phyloP scores from a whole-genome alignment of 2,888 invertebrate species.

The Habrosyne pyritoides region DNA sequence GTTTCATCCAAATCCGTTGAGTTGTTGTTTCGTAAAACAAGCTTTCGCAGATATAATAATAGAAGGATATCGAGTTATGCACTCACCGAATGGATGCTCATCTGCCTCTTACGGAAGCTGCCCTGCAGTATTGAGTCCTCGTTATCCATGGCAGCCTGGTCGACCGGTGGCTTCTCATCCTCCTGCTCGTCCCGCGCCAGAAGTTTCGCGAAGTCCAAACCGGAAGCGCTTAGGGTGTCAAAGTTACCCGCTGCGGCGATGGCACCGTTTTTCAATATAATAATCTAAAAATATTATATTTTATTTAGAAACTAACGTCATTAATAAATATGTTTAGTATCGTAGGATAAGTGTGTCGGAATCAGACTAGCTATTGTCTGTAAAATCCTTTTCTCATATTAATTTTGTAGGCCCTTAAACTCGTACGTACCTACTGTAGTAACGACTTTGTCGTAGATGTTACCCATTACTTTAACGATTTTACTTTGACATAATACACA shows the following conservation, averaged over 20 bases:
- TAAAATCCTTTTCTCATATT: too few species aligned
- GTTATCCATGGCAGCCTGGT: conserved; percentile 31
- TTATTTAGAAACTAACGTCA: neutral
- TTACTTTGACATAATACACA: too few species aligned
- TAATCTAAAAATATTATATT: conserved; percentile 61
- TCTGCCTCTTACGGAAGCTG: conserved; percentile 75
- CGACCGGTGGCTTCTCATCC: conserved; percentile 50
- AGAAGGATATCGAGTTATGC: conserved; percentile 28
- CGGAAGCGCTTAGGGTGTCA: conserved; percentile 87
- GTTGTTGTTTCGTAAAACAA: too few species aligned
- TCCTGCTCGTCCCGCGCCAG: conserved; percentile 81
- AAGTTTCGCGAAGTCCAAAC: conserved; percentile 90
- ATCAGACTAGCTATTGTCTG: too few species aligned
- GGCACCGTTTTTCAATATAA: conserved; percentile 83
- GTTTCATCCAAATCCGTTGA: too few species aligned
- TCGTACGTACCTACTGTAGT: too few species aligned
- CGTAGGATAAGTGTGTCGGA: too few species aligned
- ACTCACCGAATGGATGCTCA: conserved; percentile 79
- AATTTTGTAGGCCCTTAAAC: too few species aligned
- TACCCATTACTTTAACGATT: too few species aligned
- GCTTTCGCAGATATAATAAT: too few species aligned
- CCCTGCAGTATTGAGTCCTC: conserved; percentile 60
- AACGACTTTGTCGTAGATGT: too few species aligned
- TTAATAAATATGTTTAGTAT: neutral
- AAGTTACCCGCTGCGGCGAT: conserved; percentile 87